Evolutionary conservation across 2,888 invertebrate species (phyloP).

Genomic region (Cheilosia variabilis): DNA sequence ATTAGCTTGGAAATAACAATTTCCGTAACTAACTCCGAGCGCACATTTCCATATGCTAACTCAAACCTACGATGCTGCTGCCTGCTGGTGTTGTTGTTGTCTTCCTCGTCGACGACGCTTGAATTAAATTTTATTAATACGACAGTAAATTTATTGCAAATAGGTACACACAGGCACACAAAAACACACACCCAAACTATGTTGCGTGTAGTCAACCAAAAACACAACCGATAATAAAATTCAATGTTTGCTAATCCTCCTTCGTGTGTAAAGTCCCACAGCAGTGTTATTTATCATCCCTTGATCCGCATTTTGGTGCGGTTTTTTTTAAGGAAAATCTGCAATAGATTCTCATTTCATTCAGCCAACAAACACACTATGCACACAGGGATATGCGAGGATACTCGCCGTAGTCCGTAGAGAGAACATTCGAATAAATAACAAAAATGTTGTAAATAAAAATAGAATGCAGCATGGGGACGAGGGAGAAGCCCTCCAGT

Average conservation of each 20-base stretch:
- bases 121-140: conserved; percentile 73
- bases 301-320: neutral
- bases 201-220: conserved; percentile 37
- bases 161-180: conserved; percentile 22
- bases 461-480: conserved; percentile 43
- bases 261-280: conserved; percentile 49
- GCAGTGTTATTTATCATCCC: conserved; percentile 41
- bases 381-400: conserved; percentile 58
- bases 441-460: conserved; percentile 71
- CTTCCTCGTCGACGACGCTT: conserved; percentile 34
- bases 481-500: conserved; percentile 33
- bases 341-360: conserved; percentile 71
- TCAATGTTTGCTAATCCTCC: conserved; percentile 72
- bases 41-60: conserved; percentile 52
- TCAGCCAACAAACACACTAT: conserved; percentile 12
- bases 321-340: conserved; percentile 40
- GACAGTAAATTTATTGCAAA: conserved; percentile 68
- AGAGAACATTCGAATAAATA: conserved; percentile 69
- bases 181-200: conserved; percentile 12
- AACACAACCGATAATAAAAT: conserved; percentile 73
- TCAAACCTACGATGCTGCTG: conserved; percentile 22
- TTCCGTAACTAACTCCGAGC: conserved; percentile 60
- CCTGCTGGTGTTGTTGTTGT: neutral
- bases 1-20: conserved; percentile 69
- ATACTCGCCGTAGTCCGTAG: conserved; percentile 30